A percentile compares a stretch with the other conserved stretches of the same genome.
phyloP scores from a whole-genome alignment of 2,113 vertebrate genomes.

The Oxyruncus cristatus region DNA sequence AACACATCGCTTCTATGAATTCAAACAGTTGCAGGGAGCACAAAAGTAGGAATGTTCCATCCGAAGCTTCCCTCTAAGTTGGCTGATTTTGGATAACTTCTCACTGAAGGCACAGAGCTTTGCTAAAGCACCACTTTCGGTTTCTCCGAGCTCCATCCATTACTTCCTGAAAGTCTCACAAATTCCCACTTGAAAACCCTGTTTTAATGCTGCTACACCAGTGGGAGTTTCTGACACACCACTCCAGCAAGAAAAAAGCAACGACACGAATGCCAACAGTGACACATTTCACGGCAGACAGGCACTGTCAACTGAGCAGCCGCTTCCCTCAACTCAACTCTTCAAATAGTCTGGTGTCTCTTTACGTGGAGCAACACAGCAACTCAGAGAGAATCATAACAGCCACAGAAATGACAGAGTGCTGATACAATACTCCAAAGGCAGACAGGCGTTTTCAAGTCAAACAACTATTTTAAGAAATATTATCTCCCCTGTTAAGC shows the following conservation, averaged over 20 bases:
- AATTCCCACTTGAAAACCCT: not conserved
- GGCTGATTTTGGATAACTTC: not conserved
- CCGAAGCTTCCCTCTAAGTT: not conserved
- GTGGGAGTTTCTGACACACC: not conserved
- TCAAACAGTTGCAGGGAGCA: not conserved
- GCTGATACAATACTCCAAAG: fast-evolving
- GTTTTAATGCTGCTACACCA: not conserved
- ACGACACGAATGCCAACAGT: fast-evolving
- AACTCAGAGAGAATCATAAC: not conserved
- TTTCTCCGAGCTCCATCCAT: not conserved
- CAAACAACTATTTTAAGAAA: not conserved
- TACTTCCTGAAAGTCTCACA: not conserved
- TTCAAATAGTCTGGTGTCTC: not conserved
- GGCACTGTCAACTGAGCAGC: not conserved
- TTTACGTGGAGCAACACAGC: not conserved
- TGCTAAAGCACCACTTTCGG: fast-evolving
- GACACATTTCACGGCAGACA: not conserved
- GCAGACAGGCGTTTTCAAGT: not conserved
- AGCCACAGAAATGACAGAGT: not conserved
- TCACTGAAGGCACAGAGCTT: not conserved
- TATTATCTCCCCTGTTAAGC: not conserved
- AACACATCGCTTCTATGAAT: not conserved
- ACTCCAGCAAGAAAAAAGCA: not conserved
- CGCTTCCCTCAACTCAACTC: not conserved
- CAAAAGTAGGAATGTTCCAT: not conserved